Percentiles rank a stretch among this genome's conserved stretches.
Conservation (phyloP, 2,797 vertebrate genomes). For the Pyrocephalus nanus region DNA sequence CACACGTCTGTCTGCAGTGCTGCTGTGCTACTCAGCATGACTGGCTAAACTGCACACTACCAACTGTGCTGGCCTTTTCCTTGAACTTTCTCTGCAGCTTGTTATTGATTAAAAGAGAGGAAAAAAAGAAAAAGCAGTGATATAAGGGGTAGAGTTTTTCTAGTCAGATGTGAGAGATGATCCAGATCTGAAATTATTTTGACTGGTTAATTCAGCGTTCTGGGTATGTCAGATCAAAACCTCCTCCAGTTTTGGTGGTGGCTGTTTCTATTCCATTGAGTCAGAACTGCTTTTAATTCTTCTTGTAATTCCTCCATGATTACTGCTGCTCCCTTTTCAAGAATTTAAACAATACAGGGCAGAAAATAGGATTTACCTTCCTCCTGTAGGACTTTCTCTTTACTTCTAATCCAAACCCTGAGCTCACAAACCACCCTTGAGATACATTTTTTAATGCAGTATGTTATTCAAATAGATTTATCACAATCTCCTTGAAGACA, state of each 20-base stretch:
- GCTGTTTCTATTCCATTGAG: not conserved
- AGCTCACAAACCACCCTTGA: not conserved
- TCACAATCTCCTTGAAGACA: not conserved
- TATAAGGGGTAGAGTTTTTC: not conserved
- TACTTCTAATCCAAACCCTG: not conserved
- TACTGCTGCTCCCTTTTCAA: not conserved
- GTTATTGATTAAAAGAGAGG: not conserved
- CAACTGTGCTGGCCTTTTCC: not conserved
- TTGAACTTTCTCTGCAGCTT: not conserved
- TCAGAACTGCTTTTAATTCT: not conserved
- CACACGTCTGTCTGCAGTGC: not conserved
- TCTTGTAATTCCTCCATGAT: not conserved
- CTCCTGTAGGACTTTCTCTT: not conserved
- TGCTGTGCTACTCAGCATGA: not conserved
- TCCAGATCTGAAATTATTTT: not conserved
- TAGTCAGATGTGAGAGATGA: not conserved
- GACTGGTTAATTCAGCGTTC: not conserved
- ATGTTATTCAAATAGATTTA: not conserved
- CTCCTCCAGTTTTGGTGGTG: not conserved
- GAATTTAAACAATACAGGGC: not conserved
- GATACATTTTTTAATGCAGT: not conserved
- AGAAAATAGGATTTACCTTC: not conserved
- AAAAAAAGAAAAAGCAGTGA: not conserved
- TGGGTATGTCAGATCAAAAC: not conserved
- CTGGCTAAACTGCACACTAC: accelerated